A percentile compares a stretch with the other conserved stretches of the same genome.
These are phyloP conservation scores for Gasteruption jaculator DNA, from an alignment of 2,888 invertebrate species.

Conservation along the genomic window DNA sequence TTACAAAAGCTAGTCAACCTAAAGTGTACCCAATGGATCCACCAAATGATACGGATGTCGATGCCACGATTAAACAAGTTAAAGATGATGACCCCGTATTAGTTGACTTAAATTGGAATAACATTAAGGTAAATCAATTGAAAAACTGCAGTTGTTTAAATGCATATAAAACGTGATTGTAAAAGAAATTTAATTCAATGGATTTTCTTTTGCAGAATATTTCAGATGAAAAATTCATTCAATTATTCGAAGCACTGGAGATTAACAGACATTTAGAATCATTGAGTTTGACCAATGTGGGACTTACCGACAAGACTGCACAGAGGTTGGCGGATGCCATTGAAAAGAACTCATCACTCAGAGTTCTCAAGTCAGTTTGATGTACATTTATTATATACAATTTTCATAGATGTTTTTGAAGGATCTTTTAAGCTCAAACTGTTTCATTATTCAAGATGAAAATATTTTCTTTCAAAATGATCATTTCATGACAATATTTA, in stretches of 20 bases:
- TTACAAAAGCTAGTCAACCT: conserved; percentile 89
- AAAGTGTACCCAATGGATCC: conserved; percentile 93
- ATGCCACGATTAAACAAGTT: conserved; percentile 85
- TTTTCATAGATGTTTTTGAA: no score
- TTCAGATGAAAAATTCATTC: conserved; percentile 90
- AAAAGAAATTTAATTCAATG: not conserved
- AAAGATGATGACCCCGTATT: conserved; percentile 83
- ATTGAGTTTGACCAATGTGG: conserved; percentile 89
- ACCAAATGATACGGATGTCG: conserved; percentile 94
- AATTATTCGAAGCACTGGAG: conserved; percentile 82
- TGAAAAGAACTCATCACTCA: conserved; percentile 71
- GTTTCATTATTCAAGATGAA: conserved; percentile 1
- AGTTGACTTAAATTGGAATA: conserved; percentile 96
- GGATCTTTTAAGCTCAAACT: not conserved
- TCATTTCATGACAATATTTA: no score
- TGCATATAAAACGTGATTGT: not conserved
- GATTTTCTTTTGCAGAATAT: conserved; percentile 76
- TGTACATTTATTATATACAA: no score
- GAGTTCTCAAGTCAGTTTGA: conserved; percentile 67
- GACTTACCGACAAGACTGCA: conserved; percentile 85
- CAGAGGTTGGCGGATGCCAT: conserved; percentile 78
- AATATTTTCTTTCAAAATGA: not conserved
- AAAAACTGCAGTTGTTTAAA: not conserved
- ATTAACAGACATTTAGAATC: conserved; percentile 89
- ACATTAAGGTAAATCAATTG: conserved; percentile 78